Conservation (phyloP, 2,113 vertebrate species). For the Tachysurus fulvidraco region DNA sequence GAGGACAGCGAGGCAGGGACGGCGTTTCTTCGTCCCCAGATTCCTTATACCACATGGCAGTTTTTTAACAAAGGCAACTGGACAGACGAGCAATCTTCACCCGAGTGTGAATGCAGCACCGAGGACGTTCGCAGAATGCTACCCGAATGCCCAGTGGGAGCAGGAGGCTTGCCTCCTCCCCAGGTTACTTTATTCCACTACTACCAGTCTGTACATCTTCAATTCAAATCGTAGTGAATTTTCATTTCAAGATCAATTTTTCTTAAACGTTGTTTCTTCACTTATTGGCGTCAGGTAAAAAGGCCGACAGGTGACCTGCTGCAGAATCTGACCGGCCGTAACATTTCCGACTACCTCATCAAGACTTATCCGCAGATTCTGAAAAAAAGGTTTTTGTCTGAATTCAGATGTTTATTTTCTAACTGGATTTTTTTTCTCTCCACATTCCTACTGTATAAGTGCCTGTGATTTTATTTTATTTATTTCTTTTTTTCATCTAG, state of each 20-base stretch:
- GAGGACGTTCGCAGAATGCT: slow-evolving; percentile 76
- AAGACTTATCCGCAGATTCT: slow-evolving; percentile 95
- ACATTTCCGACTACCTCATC: slow-evolving; percentile 94
- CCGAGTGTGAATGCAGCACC: slow-evolving; percentile 79
- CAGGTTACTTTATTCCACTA: slow-evolving; percentile 72
- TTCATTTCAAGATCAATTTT: background rate
- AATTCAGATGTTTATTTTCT: background rate
- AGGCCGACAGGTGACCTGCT: slow-evolving; percentile 79
- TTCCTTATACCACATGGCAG: slow-evolving; percentile 58
- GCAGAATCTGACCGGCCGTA: slow-evolving; percentile 89
- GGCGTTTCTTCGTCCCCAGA: slow-evolving; percentile 66
- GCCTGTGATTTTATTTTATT: background rate
- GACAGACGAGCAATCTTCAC: slow-evolving; percentile 71
- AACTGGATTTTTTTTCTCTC: background rate
- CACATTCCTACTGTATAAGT: background rate
- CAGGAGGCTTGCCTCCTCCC: slow-evolving; percentile 80
- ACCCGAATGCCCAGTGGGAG: slow-evolving; percentile 78
- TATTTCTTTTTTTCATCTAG: slow-evolving; percentile 60
- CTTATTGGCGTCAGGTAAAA: slow-evolving; percentile 60
- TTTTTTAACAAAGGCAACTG: slow-evolving; percentile 74
- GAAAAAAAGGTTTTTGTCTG: slow-evolving; percentile 83
- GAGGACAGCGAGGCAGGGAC: background rate
- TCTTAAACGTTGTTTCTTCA: background rate
- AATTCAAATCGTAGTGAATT: background rate
- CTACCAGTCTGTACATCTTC: background rate